Base-by-base conservation (phyloP, 2,113 vertebrate genomes). In the Rissa tridactyla region DNA sequence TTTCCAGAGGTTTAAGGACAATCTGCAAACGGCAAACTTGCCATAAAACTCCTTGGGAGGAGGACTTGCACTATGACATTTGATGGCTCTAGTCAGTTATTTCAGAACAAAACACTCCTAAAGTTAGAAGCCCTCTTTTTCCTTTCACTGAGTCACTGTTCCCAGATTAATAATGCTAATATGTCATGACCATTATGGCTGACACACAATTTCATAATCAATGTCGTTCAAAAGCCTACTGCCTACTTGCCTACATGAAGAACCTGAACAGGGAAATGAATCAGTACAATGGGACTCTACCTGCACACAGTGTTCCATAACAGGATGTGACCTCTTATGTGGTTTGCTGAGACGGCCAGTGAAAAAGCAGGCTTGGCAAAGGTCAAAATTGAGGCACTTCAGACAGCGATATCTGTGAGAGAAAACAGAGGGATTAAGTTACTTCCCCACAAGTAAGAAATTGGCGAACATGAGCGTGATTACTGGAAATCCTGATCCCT, bases 301-400 rank as follows among this genome's bases (percentile, higher is more conserved):
- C 98, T 98, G 98, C 54, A 97, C 93, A 79, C 98, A 98, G 95
- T 98, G 98, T 76, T 99, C 98, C 12, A 97, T 44, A 61, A 99
- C 91, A 65, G 98, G 98, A 82, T 99, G 98, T 42, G 97, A 98
- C 18, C 51, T 96, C 95, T 98, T 98, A 96, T 98, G 99, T 75
- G 97, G 98, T 66, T 97, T 97, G 32, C 91, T 97, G 68, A 98
- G 93, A 88, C 75, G 94, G 44, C 98, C 95, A 3, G 97, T 98
- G 71, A 99, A 96, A 97, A 99, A 99, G 93, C 99, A 99, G 65
- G 66, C 96, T 92, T 99, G 99, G 96, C 99, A 99, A 94, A 99
- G 93, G 61, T 99, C 98, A 89, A 99, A 97, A 91, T 98, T 98
- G 58, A 99, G 94, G 94, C 99, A 99, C 94, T 98, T 99, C 89